Percentiles rank a stretch among this genome's conserved stretches.
phyloP scores from a whole-genome alignment of 2,113 vertebrate species.

The Ondatra zibethicus region DNA sequence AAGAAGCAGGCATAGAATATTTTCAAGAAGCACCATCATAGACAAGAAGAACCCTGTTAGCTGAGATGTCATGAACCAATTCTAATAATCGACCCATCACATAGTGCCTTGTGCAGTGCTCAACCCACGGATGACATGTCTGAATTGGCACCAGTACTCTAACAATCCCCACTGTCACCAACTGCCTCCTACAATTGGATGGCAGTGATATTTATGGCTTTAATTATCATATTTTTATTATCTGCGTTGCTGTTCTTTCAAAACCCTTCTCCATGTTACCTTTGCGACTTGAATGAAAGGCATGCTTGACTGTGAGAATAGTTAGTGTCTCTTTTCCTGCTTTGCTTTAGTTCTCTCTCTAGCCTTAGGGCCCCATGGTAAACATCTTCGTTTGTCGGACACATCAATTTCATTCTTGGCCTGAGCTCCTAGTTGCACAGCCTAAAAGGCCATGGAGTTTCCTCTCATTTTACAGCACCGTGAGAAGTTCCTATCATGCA shows the following conservation, averaged over 20 bases:
- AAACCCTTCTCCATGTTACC: background rate
- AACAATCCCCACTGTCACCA: background rate
- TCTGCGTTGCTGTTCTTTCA: background rate
- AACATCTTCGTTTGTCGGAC: background rate
- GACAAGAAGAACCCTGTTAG: background rate
- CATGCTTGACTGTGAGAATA: background rate
- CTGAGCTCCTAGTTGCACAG: background rate
- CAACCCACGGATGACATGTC: accelerated
- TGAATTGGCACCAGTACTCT: background rate
- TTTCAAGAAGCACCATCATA: background rate
- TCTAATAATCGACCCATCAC: background rate
- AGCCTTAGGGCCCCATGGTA: background rate
- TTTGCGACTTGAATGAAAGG: background rate
- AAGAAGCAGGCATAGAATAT: background rate
- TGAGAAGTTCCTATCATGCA: background rate
- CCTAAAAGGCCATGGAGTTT: too few relatives aligned
- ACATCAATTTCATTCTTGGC: accelerated
- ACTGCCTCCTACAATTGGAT: background rate
- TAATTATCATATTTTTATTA: background rate
- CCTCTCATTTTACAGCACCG: too few relatives aligned
- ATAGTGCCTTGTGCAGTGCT: background rate
- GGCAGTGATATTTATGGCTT: background rate
- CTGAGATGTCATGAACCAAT: background rate
- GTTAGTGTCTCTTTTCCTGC: background rate
- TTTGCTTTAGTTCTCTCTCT: background rate